Percentiles rank a stretch among this genome's conserved stretches.
These are phyloP conservation scores for Nyctibius grandis DNA, from an alignment of 2,797 vertebrate genomes.

Conservation along the genomic window DNA sequence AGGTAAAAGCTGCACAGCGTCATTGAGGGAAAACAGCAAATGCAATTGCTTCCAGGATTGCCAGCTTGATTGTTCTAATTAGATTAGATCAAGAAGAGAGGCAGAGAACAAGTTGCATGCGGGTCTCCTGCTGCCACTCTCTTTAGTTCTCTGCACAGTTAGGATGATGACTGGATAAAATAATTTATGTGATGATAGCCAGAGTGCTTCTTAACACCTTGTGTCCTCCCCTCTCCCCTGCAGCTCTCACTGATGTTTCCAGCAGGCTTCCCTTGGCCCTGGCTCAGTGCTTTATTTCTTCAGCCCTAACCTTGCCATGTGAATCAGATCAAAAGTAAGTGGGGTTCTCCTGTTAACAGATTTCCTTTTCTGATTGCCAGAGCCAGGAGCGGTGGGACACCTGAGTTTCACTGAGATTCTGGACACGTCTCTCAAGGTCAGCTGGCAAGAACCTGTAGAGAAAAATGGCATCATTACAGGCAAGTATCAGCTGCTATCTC, in stretches of 20 bases:
- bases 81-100: not conserved
- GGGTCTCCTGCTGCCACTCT: not conserved
- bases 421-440: conserved; percentile 93
- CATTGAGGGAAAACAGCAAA: not conserved
- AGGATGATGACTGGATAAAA: not conserved
- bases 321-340: not conserved
- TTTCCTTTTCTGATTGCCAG: conserved; percentile 70
- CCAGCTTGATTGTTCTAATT: not conserved
- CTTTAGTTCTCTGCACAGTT: not conserved
- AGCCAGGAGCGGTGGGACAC: conserved; percentile 86
- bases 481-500: conserved; percentile 46
- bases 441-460: conserved; percentile 93
- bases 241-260: not conserved
- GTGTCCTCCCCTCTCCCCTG: not conserved
- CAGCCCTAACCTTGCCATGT: not conserved
- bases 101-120: not conserved
- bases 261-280: not conserved
- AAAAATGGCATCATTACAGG: conserved; percentile 92
- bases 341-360: not conserved
- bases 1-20: not conserved
- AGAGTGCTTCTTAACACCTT: not conserved
- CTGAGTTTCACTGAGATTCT: conserved; percentile 95
- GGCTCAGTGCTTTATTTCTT: not conserved
- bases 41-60: not conserved
- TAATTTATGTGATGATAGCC: not conserved